These are phyloP conservation scores for Dermatemys mawii DNA, from an alignment of 2,113 vertebrate genomes.

Conservation along the genomic window DNA sequence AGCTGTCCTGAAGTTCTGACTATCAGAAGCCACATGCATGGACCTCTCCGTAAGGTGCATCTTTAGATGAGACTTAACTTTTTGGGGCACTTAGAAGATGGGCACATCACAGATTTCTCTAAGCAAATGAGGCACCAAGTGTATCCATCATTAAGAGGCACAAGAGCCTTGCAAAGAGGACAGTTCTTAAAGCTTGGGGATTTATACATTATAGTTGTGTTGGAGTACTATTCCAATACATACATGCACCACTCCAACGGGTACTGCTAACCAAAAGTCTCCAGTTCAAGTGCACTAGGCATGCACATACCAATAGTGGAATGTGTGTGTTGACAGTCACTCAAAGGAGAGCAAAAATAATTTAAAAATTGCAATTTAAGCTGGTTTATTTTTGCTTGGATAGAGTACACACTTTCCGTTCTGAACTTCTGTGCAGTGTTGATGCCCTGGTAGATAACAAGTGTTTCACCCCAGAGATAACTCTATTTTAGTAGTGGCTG, in stretches of 20 bases:
- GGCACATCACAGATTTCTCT: no score
- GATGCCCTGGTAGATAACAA: background rate
- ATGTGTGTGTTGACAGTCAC: background rate
- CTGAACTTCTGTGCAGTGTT: background rate
- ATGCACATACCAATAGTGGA: background rate
- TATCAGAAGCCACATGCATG: no score
- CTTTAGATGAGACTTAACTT: no score
- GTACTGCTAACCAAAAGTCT: background rate
- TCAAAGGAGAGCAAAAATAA: background rate
- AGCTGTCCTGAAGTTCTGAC: no score
- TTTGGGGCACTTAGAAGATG: no score
- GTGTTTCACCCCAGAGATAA: background rate
- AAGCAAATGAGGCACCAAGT: no score
- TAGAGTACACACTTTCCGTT: background rate
- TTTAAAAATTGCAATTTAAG: background rate
- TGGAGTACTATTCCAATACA: background rate
- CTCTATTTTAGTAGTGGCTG: background rate
- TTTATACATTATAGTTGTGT: background rate
- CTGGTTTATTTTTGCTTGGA: background rate
- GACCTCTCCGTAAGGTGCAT: no score
- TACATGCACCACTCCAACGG: background rate
- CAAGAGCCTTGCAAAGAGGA: background rate
- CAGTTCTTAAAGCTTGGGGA: background rate
- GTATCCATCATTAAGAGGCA: no score
- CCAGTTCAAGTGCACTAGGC: background rate